Percentiles rank a stretch among this genome's conserved stretches.
Evolutionary conservation across 2,888 invertebrate genomes (phyloP).

Genomic region (Pyrocoelia pectoralis): DNA sequence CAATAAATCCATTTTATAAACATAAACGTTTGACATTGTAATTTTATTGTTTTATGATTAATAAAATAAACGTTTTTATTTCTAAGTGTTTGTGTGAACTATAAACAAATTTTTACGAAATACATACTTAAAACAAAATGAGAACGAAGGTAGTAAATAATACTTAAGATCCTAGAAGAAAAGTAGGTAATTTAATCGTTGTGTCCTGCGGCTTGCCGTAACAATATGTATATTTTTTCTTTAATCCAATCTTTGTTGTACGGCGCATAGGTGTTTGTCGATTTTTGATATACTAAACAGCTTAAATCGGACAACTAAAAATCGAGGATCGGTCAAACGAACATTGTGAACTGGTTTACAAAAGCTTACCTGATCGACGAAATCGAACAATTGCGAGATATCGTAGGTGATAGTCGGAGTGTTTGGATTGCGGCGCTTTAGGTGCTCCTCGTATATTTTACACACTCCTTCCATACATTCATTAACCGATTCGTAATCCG

Average conservation of each 20-base stretch:
- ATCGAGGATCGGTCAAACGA: no score
- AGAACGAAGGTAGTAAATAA: no score
- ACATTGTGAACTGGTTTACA: no score
- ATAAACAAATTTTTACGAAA: no score
- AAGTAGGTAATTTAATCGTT: conserved; percentile 42
- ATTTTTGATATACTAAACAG: conserved; percentile 95
- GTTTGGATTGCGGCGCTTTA: conserved; percentile 94
- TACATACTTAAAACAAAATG: no score
- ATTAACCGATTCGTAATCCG: conserved; percentile 97
- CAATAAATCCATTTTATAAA: conserved; percentile 81
- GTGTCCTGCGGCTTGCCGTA: conserved; percentile 89
- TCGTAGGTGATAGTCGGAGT: conserved; percentile 98
- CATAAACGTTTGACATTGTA: conserved; percentile 59
- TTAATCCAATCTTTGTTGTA: conserved; percentile 99
- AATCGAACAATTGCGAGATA: conserved; percentile 97
- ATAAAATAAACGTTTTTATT: background rate
- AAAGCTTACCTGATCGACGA: conserved; percentile 83
- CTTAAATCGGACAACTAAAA: conserved; percentile 86
- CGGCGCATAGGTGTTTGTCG: conserved; percentile 94
- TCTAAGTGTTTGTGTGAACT: background rate
- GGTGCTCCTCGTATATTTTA: conserved; percentile 98
- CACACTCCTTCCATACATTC: conserved; percentile 99
- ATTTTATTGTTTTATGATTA: background rate
- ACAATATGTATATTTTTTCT: conserved; percentile 94
- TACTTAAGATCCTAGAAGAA: background rate